Conservation (phyloP, 2,113 vertebrate species). For the Syrrhaptes paradoxus region DNA sequence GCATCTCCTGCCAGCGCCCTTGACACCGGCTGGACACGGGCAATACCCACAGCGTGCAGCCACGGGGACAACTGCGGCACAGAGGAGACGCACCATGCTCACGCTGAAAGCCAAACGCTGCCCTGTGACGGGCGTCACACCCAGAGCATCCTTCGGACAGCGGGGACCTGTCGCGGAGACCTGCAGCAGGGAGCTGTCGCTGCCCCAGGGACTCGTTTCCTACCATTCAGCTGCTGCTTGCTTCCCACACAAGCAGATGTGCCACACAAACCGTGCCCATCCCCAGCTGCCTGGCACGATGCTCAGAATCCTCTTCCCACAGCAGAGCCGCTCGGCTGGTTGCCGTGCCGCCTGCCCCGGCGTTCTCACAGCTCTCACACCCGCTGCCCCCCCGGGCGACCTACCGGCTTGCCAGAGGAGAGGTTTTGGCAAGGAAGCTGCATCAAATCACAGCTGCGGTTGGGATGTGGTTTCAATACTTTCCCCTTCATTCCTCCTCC, state of each 20-base stretch:
- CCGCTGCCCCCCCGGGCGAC: neutral
- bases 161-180: neutral
- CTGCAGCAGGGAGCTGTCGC: neutral
- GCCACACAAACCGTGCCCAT: accelerated
- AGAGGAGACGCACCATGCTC: neutral
- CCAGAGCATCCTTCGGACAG: neutral
- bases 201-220: accelerated
- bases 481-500: constrained; percentile 61
- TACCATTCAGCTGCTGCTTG: neutral
- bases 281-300: accelerated
- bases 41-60: neutral
- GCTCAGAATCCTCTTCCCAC: neutral
- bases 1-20: neutral
- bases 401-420: constrained; percentile 20
- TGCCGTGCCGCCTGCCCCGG: neutral
- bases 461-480: constrained; percentile 69
- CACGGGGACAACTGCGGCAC: accelerated
- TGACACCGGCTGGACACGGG: neutral
- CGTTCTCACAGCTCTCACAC: neutral
- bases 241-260: neutral
- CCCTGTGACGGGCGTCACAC: accelerated
- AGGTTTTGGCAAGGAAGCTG: constrained; percentile 65
- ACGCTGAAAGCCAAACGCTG: neutral
- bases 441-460: constrained; percentile 68
- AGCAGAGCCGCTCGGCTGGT: neutral